phyloP scores from a whole-genome alignment of 2,888 invertebrate genomes.

The Isoperla grammatica region DNA sequence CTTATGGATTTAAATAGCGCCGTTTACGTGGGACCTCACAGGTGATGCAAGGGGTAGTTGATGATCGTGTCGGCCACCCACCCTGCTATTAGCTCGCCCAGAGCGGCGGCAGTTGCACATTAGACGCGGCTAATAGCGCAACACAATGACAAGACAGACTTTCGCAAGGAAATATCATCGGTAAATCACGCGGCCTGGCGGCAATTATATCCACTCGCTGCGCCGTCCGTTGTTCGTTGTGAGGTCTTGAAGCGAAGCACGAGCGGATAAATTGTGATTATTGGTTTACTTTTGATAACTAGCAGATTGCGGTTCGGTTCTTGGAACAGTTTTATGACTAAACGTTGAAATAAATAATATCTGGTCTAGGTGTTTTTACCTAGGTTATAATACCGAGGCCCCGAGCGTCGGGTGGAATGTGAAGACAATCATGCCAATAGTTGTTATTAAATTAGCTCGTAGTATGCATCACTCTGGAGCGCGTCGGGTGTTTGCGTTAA shows the following conservation, averaged over 20 bases:
- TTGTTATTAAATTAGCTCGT: conserved; percentile 14
- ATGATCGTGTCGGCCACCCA: background rate
- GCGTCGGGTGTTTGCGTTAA: background rate
- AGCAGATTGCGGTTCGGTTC: conserved; percentile 6
- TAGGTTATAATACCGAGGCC: no score
- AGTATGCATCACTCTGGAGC: conserved; percentile 5
- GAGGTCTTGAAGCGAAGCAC: background rate
- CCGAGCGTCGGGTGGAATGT: no score
- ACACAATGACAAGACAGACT: background rate
- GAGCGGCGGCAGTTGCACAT: background rate
- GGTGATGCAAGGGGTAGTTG: background rate
- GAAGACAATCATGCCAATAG: no score
- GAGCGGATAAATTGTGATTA: conserved; percentile 1
- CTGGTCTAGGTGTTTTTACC: no score
- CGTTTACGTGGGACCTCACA: conserved; percentile 12
- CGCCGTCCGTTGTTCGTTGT: background rate
- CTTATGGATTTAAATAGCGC: conserved; percentile 8
- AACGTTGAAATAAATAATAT: no score
- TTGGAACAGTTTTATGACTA: background rate
- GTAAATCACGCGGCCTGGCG: background rate
- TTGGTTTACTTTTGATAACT: background rate
- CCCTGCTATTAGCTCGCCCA: conserved; percentile 4
- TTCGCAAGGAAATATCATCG: background rate
- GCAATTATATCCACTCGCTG: background rate
- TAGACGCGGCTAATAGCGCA: background rate